These are phyloP conservation scores for Cyprinodon variegatus DNA, from an alignment of 2,113 vertebrate genomes.

Conservation along the genomic window DNA sequence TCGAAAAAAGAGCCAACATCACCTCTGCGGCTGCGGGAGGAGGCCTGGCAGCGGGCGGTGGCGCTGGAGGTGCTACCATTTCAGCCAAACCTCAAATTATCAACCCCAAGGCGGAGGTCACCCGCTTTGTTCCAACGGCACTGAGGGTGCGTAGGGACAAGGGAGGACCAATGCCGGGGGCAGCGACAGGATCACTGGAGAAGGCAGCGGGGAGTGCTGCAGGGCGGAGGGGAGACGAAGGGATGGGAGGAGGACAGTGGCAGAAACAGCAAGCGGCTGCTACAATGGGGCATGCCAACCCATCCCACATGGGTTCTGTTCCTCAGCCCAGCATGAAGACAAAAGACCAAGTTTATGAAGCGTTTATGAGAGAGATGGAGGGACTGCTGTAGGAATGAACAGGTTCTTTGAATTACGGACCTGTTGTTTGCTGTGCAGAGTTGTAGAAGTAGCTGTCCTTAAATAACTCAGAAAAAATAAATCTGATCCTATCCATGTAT, in stretches of 20 bases:
- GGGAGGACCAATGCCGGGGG: conserved; percentile 56
- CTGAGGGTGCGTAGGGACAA: conserved; percentile 93
- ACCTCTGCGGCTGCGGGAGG: conserved; percentile 63
- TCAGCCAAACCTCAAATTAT: conserved; percentile 99
- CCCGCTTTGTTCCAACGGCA: conserved; percentile 94
- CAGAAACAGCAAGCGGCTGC: conserved; percentile 76
- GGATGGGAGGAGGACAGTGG: conserved; percentile 65
- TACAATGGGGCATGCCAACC: conserved; percentile 70
- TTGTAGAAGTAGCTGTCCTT: conserved; percentile 29
- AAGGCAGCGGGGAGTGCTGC: conserved; percentile 55
- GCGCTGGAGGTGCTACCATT: conserved; percentile 85
- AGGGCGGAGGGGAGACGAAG: conserved; percentile 81
- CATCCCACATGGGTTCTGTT: conserved; percentile 77
- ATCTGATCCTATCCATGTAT: neutral
- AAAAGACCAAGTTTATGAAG: conserved; percentile 98
- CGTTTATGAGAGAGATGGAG: conserved; percentile 99
- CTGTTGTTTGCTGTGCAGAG: conserved; percentile 27
- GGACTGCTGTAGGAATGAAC: conserved; percentile 84
- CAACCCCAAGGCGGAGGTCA: conserved; percentile 96
- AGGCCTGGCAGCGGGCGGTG: conserved; percentile 32
- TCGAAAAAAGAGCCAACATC: conserved; percentile 82
- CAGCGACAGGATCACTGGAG: conserved; percentile 50
- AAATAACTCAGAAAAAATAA: conserved; percentile 11
- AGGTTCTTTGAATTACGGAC: conserved; percentile 10
- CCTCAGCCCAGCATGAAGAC: conserved; percentile 90